Evolutionary conservation across 2,888 invertebrate species (phyloP).

Genomic region (Melanophora roralis): DNA sequence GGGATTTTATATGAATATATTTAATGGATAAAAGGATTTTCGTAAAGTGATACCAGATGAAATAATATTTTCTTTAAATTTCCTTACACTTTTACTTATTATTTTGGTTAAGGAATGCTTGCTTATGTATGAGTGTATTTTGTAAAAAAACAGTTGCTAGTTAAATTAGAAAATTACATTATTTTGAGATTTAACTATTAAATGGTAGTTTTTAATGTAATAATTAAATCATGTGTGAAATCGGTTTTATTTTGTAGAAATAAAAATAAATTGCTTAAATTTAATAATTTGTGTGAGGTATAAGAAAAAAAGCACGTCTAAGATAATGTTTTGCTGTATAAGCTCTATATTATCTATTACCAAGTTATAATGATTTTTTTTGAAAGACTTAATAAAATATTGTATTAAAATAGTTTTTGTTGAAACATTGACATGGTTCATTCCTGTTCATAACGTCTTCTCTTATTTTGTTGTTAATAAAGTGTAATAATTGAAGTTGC

Average conservation of each 20-base stretch:
- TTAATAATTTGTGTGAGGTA: too few species aligned
- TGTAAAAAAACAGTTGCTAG: background rate
- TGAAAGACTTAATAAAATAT: too few species aligned
- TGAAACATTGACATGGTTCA: too few species aligned
- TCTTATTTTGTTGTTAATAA: too few species aligned
- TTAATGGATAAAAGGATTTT: conserved; percentile 58
- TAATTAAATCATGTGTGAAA: conserved; percentile 4
- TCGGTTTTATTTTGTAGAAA: background rate
- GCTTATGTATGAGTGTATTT: background rate
- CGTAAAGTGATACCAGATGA: conserved; percentile 38
- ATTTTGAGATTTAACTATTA: conserved; percentile 2
- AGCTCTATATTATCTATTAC: too few species aligned
- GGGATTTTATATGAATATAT: conserved; percentile 55
- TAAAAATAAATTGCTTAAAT: background rate
- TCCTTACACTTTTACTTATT: background rate
- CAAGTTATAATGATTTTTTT: too few species aligned
- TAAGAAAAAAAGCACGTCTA: too few species aligned
- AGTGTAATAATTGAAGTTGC: too few species aligned
- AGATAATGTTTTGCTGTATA: too few species aligned
- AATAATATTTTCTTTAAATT: background rate
- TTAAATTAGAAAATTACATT: conserved; percentile 2
- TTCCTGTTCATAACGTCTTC: too few species aligned
- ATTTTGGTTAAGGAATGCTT: background rate
- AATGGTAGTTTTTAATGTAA: background rate
- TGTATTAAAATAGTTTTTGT: too few species aligned